These are phyloP conservation scores for Microctenopoma stevenorrisi DNA, from an alignment of 2,797 vertebrate species.

Conservation along the genomic window DNA sequence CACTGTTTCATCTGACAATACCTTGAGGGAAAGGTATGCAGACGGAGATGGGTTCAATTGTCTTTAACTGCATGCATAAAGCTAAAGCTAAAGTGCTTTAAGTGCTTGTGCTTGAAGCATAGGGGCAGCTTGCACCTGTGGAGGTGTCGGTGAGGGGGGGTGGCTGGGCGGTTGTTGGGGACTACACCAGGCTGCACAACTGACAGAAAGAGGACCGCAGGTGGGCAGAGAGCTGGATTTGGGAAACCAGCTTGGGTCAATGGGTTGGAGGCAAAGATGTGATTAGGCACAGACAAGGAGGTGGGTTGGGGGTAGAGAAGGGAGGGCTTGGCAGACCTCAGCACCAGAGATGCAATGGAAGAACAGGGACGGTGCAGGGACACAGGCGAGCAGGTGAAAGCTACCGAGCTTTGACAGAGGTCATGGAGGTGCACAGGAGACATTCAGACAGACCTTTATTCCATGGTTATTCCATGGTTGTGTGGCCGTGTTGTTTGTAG, in stretches of 20 bases:
- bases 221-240: constrained; percentile 40
- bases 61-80: constrained; percentile 75
- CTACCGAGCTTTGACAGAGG: neutral
- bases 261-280: constrained; percentile 11
- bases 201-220: constrained; percentile 59
- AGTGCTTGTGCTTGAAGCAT: constrained; percentile 86
- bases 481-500: too few relatives aligned
- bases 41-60: constrained; percentile 72
- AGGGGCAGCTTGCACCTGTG: constrained; percentile 75
- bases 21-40: constrained; percentile 65
- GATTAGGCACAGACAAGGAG: constrained; percentile 56
- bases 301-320: constrained; percentile 1
- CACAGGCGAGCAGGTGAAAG: neutral
- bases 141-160: constrained; percentile 48
- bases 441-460: neutral
- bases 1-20: constrained; percentile 62
- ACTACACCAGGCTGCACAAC: constrained; percentile 70
- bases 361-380: neutral
- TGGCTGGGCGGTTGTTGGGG: too few relatives aligned
- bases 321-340: constrained; percentile 7
- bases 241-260: constrained; percentile 23
- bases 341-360: constrained; percentile 15
- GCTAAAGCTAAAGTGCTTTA: constrained; percentile 84
- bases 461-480: too few relatives aligned
- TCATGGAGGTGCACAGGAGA: neutral